These are phyloP conservation scores for Potorous gilbertii DNA, from an alignment of 2,797 vertebrate species.

Conservation along the genomic window DNA sequence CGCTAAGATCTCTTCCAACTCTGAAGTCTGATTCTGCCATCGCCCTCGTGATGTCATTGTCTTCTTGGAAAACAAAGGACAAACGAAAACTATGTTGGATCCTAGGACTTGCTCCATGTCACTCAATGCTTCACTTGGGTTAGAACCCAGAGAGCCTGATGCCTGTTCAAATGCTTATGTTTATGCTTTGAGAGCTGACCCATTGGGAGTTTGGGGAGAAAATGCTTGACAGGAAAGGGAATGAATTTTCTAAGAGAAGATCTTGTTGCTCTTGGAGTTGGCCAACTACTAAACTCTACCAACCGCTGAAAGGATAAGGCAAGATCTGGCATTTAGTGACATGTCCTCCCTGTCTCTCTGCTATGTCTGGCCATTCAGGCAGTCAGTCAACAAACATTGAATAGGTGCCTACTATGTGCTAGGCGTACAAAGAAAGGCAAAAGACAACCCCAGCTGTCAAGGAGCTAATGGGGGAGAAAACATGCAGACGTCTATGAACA, in stretches of 20 bases:
- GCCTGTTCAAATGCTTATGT: background rate
- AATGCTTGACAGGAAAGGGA: constrained; percentile 49
- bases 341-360: background rate
- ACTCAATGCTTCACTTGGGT: background rate
- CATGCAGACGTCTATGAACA: background rate
- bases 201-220: constrained; percentile 37
- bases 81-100: background rate
- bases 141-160: constrained; percentile 34
- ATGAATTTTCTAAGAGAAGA: constrained; percentile 67
- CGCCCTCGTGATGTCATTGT: background rate
- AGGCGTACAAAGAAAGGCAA: background rate
- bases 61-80: background rate
- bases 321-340: constrained; percentile 56
- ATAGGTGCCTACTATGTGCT: background rate
- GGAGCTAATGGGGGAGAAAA: background rate
- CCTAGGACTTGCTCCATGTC: background rate
- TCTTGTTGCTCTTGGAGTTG: constrained; percentile 63
- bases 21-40: background rate
- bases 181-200: constrained; percentile 25
- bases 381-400: background rate
- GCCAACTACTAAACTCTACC: constrained; percentile 65
- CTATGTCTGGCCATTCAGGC: constrained; percentile 59
- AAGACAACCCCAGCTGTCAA: background rate
- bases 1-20: background rate
- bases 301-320: constrained; percentile 64